Conservation (phyloP, 1,140 invertebrate genomes). For the Macrotrachela quadricornifera region DNA sequence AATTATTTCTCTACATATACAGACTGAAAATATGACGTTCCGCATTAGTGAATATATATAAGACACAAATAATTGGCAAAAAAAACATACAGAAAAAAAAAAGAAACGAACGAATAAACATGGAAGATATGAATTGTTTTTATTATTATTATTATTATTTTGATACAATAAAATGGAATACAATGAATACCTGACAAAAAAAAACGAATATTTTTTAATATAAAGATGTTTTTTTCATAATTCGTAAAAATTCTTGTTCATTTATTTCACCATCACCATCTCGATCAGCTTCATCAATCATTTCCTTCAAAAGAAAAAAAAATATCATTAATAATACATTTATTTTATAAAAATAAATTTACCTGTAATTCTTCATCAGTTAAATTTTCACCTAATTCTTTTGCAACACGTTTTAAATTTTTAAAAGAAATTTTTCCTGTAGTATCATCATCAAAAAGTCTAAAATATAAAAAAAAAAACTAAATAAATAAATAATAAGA, state of each 20-base stretch:
- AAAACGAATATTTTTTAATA: conserved; percentile 38
- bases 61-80: no score
- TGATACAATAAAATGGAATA: no score
- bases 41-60: no score
- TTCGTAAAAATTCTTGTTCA: conserved; percentile 75
- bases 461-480: background rate
- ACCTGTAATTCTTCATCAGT: conserved; percentile 67
- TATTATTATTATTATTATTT: no score
- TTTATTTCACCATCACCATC: conserved; percentile 87
- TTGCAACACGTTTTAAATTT: conserved; percentile 81
- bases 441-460: conserved; percentile 73
- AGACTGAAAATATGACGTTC: no score
- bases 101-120: no score
- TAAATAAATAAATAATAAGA: no score
- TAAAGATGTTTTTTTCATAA: conserved; percentile 92
- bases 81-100: no score
- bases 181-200: no score
- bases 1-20: no score
- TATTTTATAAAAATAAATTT: no score
- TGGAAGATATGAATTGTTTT: no score
- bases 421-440: conserved; percentile 81
- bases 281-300: conserved; percentile 88
- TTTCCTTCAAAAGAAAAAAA: conserved; percentile 45
- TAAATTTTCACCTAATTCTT: conserved; percentile 75
- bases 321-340: background rate